These are phyloP conservation scores for Ctenodactylus gundi DNA, from an alignment of 2,113 vertebrate species.

Conservation along the genomic window DNA sequence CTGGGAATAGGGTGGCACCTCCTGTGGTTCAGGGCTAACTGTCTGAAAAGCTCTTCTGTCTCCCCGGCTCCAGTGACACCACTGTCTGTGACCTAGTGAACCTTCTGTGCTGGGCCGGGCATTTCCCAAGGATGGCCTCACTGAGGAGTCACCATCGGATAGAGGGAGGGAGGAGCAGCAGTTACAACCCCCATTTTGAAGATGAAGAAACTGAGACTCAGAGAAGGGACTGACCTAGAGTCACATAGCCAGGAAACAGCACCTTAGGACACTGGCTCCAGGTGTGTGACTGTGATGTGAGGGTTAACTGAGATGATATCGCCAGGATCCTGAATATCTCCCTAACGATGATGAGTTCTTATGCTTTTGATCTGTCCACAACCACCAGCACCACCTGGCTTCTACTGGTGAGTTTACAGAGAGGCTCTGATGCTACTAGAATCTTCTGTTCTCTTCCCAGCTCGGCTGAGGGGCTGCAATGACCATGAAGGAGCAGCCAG, in stretches of 20 bases:
- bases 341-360: neutral
- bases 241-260: neutral
- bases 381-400: neutral
- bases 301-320: neutral
- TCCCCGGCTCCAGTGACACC: accelerated
- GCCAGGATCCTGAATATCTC: neutral
- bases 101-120: neutral
- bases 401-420: neutral
- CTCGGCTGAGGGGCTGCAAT: neutral
- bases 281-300: neutral
- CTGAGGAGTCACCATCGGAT: neutral
- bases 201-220: neutral
- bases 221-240: neutral
- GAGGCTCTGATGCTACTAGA: neutral
- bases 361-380: neutral
- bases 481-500: neutral
- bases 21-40: accelerated
- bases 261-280: too few relatives aligned
- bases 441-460: neutral
- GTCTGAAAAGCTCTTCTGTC: neutral
- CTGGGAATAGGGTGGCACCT: neutral
- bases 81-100: neutral
- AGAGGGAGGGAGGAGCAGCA: too few relatives aligned
- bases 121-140: neutral
- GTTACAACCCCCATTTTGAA: neutral